Percentiles rank a stretch among this genome's conserved stretches.
These are phyloP conservation scores for Epinephelus lanceolatus DNA, from an alignment of 2,113 vertebrate genomes.

Conservation along the genomic window DNA sequence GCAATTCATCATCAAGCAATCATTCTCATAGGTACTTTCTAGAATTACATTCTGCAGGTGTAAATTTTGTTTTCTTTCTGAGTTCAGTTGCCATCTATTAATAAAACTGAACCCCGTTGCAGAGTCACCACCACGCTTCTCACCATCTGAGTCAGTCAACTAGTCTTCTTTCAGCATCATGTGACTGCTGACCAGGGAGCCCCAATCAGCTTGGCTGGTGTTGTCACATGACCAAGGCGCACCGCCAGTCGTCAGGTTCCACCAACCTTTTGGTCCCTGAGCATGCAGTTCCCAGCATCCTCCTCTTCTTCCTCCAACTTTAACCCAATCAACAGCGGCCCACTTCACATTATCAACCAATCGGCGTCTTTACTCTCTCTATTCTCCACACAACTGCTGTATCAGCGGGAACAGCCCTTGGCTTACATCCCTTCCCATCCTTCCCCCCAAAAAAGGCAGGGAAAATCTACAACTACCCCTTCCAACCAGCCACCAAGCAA, in stretches of 20 bases:
- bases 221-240: conserved; percentile 99
- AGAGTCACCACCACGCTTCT: conserved; percentile 99
- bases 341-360: conserved; percentile 96
- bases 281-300: conserved; percentile 99
- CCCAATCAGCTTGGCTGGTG: conserved; percentile 99
- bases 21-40: conserved; percentile 50
- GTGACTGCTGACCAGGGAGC: conserved; percentile 99
- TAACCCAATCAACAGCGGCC: conserved; percentile 96
- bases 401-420: conserved; percentile 94
- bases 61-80: conserved; percentile 94
- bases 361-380: conserved; percentile 94
- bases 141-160: conserved; percentile 99
- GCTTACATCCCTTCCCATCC: conserved; percentile 91
- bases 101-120: conserved; percentile 99
- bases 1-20: conserved; percentile 54
- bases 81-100: conserved; percentile 95
- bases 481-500: conserved; percentile 94
- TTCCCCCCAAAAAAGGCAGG: conserved; percentile 93
- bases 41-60: conserved; percentile 87
- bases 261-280: conserved; percentile 98
- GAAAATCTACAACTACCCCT: conserved; percentile 92
- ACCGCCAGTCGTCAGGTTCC: conserved; percentile 98
- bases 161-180: conserved; percentile 99
- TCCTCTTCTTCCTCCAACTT: conserved; percentile 91
- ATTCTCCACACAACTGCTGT: conserved; percentile 97